Evolutionary conservation across 2,888 invertebrate species (phyloP).

Genomic region (Leptothorax acervorum): DNA sequence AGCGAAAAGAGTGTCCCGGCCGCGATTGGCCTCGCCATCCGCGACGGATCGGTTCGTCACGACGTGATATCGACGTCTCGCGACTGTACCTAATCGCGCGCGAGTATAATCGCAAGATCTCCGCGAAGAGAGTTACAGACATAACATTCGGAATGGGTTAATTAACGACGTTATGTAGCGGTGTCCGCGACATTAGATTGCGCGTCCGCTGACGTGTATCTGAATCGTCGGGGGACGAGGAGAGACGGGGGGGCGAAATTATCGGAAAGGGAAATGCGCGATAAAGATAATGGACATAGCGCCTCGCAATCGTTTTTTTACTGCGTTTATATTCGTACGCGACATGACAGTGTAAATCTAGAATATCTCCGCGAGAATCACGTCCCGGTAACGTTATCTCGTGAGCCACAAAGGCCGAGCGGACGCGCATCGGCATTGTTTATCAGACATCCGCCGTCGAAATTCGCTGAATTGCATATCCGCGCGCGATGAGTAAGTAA

Average conservation of each 20-base stretch:
- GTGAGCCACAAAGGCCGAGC: not conserved
- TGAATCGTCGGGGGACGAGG: not conserved
- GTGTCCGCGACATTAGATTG: not conserved
- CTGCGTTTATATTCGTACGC: not conserved
- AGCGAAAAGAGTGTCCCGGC: not conserved
- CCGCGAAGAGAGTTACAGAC: not conserved
- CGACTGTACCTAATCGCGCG: not conserved
- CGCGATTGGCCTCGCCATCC: conserved; percentile 39
- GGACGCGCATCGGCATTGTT: conserved; percentile 38
- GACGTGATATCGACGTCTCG: not conserved
- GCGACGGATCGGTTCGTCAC: conserved; percentile 47
- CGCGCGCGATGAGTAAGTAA: conserved; percentile 49
- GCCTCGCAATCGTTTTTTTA: not conserved
- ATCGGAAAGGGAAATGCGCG: conserved; percentile 9
- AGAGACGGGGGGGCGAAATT: not conserved
- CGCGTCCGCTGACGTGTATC: not conserved
- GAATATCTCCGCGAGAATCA: conserved; percentile 12
- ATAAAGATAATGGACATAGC: not conserved
- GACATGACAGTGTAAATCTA: not conserved
- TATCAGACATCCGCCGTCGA: conserved; percentile 53
- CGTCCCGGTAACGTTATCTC: conserved; percentile 26
- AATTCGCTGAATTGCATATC: conserved; percentile 50
- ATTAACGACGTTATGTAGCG: not conserved
- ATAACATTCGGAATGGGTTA: not conserved
- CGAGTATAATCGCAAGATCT: not conserved